Evolutionary conservation across 2,797 vertebrate species (phyloP).

Genomic region (Rousettus madagascariensis): DNA sequence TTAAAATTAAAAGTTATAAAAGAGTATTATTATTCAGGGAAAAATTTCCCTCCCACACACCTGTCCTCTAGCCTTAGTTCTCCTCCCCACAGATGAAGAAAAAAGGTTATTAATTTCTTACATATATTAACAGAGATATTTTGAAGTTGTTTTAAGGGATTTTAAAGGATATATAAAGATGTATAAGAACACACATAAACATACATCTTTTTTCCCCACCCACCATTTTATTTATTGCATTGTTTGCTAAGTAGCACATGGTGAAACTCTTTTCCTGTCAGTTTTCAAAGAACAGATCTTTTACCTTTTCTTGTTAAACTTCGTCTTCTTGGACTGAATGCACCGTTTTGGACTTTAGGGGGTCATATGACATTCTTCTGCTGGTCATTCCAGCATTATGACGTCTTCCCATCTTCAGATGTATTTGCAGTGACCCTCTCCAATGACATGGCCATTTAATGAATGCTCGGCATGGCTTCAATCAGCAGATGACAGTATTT

Average conservation of each 20-base stretch:
- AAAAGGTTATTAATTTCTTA: constrained; percentile 44
- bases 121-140: constrained; percentile 38
- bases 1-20: constrained; percentile 71
- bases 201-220: not conserved
- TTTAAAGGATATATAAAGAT: not conserved
- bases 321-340: not conserved
- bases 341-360: not conserved
- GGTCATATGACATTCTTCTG: not conserved
- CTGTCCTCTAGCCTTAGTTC: not conserved
- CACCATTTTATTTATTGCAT: not conserved
- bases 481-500: not conserved
- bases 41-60: constrained; percentile 24
- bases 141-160: constrained; percentile 34
- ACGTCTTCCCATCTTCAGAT: not conserved
- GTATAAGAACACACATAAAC: not conserved
- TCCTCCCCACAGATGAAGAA: not conserved
- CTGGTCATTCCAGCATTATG: not conserved
- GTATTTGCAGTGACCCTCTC: not conserved
- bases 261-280: not conserved
- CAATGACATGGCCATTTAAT: not conserved
- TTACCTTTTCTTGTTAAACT: not conserved
- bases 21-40: constrained; percentile 54
- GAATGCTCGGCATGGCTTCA: not conserved
- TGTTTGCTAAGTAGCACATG: not conserved
- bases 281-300: not conserved